These are phyloP conservation scores for Panthera leo DNA, from an alignment of 2,113 vertebrate species.

Conservation along the genomic window DNA sequence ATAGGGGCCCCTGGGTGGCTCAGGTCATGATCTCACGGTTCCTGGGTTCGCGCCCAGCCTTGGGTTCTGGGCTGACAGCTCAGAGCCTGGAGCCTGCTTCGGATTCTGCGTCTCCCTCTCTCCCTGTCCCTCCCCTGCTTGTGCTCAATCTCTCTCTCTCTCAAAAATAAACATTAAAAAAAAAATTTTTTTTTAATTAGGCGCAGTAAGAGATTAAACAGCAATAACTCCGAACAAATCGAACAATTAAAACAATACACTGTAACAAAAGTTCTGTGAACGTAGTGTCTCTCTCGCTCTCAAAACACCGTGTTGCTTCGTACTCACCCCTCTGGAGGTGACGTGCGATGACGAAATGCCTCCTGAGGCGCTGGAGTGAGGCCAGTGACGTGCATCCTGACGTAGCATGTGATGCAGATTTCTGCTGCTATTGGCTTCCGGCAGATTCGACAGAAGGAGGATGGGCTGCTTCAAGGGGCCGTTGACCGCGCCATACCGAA, in stretches of 20 bases:
- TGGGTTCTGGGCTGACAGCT: too few species aligned
- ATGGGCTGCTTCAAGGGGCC: neutral
- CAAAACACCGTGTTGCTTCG: accelerated
- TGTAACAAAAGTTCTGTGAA: neutral
- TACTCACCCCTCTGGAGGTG: neutral
- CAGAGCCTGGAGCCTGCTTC: too few species aligned
- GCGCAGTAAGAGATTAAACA: neutral
- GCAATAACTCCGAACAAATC: neutral
- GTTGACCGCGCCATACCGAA: accelerated
- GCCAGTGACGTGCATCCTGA: neutral
- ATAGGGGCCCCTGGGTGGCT: too few species aligned
- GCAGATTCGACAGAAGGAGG: neutral
- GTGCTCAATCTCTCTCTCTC: too few species aligned
- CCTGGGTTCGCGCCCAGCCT: too few species aligned
- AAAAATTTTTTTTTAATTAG: neutral
- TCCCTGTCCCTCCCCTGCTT: too few species aligned
- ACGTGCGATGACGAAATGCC: neutral
- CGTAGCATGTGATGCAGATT: neutral
- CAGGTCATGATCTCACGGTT: too few species aligned
- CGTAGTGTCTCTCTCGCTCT: neutral
- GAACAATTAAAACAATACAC: neutral
- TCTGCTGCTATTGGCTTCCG: neutral
- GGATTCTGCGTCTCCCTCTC: too few species aligned
- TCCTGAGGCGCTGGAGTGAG: accelerated
- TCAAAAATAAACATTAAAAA: too few species aligned